These are phyloP conservation scores for Tupaia chinensis DNA, from an alignment of 2,113 vertebrate species.

Conservation along the genomic window DNA sequence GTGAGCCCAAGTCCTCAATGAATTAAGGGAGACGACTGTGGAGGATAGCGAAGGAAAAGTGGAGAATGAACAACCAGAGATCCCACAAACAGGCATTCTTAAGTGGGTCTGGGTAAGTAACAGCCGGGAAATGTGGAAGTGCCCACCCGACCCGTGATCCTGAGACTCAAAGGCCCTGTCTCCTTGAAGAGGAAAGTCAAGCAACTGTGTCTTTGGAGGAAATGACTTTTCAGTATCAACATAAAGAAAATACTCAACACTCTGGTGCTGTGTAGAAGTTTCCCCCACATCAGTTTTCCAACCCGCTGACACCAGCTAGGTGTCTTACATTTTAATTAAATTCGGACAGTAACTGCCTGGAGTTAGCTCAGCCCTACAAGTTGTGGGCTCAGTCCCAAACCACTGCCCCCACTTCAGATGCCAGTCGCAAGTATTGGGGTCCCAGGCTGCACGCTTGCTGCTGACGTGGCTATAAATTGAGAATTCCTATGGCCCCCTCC, in stretches of 20 bases:
- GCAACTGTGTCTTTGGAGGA: neutral
- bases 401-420: neutral
- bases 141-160: fast-evolving
- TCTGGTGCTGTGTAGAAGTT: neutral
- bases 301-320: neutral
- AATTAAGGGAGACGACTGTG: neutral
- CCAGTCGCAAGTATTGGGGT: neutral
- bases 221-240: neutral
- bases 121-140: neutral
- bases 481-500: no score
- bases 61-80: neutral
- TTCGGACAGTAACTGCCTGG: neutral
- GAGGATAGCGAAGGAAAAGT: neutral
- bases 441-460: neutral
- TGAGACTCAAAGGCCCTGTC: neutral
- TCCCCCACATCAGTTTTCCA: neutral
- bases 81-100: neutral
- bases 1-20: neutral
- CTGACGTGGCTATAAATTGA: no score
- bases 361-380: neutral
- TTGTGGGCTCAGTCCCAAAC: neutral
- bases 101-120: neutral
- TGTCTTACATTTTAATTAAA: neutral
- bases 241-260: neutral
- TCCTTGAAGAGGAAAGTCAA: neutral